Conservation (phyloP, 2,888 invertebrate genomes). For the Tineola bisselliella region DNA sequence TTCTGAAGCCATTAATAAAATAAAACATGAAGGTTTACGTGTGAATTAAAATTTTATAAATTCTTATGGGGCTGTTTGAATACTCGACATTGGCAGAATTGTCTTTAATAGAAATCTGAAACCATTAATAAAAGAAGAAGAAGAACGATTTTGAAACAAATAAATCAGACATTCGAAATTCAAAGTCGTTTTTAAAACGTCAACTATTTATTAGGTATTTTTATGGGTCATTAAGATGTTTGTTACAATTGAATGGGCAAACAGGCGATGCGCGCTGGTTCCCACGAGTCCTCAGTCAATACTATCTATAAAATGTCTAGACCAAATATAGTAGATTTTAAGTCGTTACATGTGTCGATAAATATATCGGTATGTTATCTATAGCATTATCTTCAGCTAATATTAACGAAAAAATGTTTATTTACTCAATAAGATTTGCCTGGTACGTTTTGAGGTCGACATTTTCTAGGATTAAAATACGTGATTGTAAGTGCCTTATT, state of each 20-base stretch:
- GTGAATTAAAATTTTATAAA: too few relatives aligned
- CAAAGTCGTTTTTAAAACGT: background rate
- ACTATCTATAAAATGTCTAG: background rate
- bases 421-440: background rate
- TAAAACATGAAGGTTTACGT: too few relatives aligned
- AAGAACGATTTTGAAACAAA: too few relatives aligned
- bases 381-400: background rate
- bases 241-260: background rate
- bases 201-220: background rate
- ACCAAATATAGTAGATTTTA: background rate
- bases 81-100: too few relatives aligned
- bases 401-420: background rate
- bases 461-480: background rate
- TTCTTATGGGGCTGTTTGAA: too few relatives aligned
- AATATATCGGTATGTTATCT: background rate
- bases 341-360: background rate
- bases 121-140: background rate
- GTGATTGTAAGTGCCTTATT: background rate
- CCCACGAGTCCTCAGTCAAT: constrained; percentile 1
- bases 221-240: constrained; percentile 6
- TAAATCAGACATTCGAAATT: background rate
- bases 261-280: constrained; percentile 4
- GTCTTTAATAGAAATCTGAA: too few relatives aligned
- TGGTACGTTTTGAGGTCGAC: background rate
- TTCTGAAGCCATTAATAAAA: too few relatives aligned